These are phyloP conservation scores for Champsocephalus gunnari DNA, from an alignment of 2,797 vertebrate species.

Conservation along the genomic window DNA sequence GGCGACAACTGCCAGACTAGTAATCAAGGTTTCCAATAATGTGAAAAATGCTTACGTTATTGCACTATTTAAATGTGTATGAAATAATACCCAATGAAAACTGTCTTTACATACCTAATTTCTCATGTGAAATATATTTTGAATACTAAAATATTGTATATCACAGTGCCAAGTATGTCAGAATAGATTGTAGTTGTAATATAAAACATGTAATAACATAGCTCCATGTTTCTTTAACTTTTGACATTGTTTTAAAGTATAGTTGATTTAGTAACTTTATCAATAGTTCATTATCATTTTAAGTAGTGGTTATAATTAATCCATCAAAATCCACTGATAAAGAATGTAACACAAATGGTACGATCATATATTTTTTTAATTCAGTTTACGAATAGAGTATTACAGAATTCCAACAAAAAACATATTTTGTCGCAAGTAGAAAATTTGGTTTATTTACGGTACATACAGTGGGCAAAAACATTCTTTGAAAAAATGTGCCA, in stretches of 20 bases:
- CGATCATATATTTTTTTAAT: slow-evolving; percentile 48
- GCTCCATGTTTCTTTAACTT: neutral
- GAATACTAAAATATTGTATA: neutral
- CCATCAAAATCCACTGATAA: neutral
- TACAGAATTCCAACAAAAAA: slow-evolving; percentile 73
- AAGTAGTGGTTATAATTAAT: neutral
- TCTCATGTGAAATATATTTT: neutral
- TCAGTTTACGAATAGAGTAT: slow-evolving; percentile 61
- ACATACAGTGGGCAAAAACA: slow-evolving; percentile 75
- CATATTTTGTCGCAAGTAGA: slow-evolving; percentile 70
- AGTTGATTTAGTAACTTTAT: neutral
- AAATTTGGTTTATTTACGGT: slow-evolving; percentile 75
- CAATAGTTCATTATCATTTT: neutral
- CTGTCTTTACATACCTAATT: neutral
- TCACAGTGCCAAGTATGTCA: neutral
- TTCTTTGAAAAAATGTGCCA: slow-evolving; percentile 76
- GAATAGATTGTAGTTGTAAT: neutral
- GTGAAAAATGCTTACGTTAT: neutral
- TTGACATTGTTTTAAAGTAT: no score
- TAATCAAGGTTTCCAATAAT: neutral
- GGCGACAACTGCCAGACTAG: neutral
- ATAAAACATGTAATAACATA: neutral
- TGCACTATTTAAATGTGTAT: neutral
- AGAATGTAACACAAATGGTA: slow-evolving; percentile 25
- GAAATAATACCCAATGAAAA: neutral